Conservation (phyloP, 2,797 vertebrate genomes). For the Channa striata region DNA sequence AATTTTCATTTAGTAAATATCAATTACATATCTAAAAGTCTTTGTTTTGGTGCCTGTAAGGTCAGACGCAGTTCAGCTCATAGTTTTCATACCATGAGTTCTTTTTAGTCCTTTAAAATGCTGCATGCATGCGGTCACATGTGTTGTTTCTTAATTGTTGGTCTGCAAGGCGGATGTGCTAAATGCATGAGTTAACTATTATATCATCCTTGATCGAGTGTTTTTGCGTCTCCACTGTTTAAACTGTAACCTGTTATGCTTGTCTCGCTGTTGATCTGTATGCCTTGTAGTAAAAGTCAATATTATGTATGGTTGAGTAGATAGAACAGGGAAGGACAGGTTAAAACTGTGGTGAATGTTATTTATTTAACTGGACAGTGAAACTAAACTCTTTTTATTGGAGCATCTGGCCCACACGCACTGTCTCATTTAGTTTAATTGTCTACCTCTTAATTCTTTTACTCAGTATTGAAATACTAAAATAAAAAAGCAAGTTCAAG, state of each 20-base stretch:
- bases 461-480: slow-evolving; percentile 19
- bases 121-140: too few relatives aligned
- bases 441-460: slow-evolving; percentile 26
- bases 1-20: slow-evolving; percentile 7
- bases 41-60: slow-evolving; percentile 26
- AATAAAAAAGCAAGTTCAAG: background rate
- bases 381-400: slow-evolving; percentile 62
- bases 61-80: slow-evolving; percentile 3
- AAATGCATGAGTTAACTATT: slow-evolving; percentile 32
- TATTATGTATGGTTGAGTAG: slow-evolving; percentile 52
- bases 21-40: slow-evolving; percentile 26
- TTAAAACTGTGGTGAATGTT: slow-evolving; percentile 29
- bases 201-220: slow-evolving; percentile 39
- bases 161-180: slow-evolving; percentile 30
- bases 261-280: slow-evolving; percentile 67
- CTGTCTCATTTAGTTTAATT: slow-evolving; percentile 40
- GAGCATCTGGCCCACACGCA: slow-evolving; percentile 54
- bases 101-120: slow-evolving; percentile 37
- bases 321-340: slow-evolving; percentile 27
- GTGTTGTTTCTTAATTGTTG: slow-evolving; percentile 30
- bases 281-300: slow-evolving; percentile 72
- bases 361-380: slow-evolving; percentile 55
- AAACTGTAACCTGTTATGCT: slow-evolving; percentile 73
- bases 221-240: slow-evolving; percentile 52
- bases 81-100: slow-evolving; percentile 8